phyloP scores from a whole-genome alignment of 2,113 vertebrate species.

The Seriola aureovittata region DNA sequence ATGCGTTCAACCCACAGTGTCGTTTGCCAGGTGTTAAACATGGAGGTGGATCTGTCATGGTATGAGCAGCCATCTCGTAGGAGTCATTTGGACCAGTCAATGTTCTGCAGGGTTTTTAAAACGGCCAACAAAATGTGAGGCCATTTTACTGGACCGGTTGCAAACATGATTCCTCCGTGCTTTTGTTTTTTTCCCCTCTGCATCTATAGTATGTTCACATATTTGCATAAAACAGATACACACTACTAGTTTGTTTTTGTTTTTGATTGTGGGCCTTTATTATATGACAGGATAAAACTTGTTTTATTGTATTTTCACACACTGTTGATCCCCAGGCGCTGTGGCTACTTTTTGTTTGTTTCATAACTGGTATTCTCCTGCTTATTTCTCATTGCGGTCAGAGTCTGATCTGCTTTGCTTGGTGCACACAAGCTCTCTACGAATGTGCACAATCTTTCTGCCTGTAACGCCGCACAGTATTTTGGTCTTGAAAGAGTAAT shows the following conservation, averaged over 20 bases:
- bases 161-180: neutral
- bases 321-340: neutral
- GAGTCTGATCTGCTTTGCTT: slow-evolving; percentile 24
- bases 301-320: neutral
- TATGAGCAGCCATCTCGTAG: slow-evolving; percentile 79
- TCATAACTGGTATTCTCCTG: neutral
- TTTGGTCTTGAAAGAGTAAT: neutral
- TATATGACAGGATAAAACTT: neutral
- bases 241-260: neutral
- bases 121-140: slow-evolving; percentile 34
- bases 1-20: slow-evolving; percentile 55
- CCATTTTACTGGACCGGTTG: slow-evolving; percentile 24
- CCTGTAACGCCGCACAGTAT: neutral
- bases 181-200: neutral
- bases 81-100: slow-evolving; percentile 74
- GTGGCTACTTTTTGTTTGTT: neutral
- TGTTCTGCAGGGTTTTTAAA: slow-evolving; percentile 56
- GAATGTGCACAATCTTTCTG: neutral
- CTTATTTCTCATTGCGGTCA: slow-evolving; percentile 15
- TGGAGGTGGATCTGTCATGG: slow-evolving; percentile 80
- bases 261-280: neutral
- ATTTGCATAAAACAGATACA: neutral
- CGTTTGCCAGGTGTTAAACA: slow-evolving; percentile 75
- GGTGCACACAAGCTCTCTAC: neutral
- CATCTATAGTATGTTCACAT: neutral